phyloP scores from a whole-genome alignment of 1,140 invertebrate genomes.

The Ericerus pela region DNA sequence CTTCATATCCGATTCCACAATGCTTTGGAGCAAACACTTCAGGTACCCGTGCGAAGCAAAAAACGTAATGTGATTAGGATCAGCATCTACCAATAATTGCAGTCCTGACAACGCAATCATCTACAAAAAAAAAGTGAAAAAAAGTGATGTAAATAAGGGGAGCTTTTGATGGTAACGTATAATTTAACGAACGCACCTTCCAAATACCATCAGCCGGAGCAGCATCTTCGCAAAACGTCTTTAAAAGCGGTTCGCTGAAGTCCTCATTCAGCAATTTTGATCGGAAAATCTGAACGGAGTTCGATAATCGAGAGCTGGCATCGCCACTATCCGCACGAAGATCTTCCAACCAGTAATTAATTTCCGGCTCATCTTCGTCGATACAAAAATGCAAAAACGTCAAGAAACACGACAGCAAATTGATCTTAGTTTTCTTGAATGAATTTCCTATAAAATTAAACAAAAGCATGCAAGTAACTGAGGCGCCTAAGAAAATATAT shows the following conservation, averaged over 20 bases:
- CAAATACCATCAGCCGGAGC: not conserved
- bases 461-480: no score
- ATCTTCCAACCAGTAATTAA: not conserved
- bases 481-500: no score
- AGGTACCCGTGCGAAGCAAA: conserved; percentile 65
- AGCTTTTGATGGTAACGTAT: not conserved
- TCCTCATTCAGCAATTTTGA: not conserved
- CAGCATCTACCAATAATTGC: conserved; percentile 59
- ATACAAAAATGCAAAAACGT: conserved; percentile 1
- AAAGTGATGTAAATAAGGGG: not conserved
- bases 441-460: not conserved
- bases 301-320: not conserved
- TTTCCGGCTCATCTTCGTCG: not conserved
- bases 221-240: conserved; percentile 3
- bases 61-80: conserved; percentile 58
- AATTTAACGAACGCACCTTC: not conserved
- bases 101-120: conserved; percentile 71
- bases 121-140: conserved; percentile 21
- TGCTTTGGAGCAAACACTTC: conserved; percentile 62
- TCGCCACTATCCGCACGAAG: not conserved
- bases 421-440: conserved; percentile 1
- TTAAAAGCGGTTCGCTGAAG: not conserved
- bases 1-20: conserved; percentile 56
- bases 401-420: conserved; percentile 2
- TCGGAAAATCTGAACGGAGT: not conserved